phyloP scores from a whole-genome alignment of 2,113 vertebrate genomes.

The Petrocephalus microphthalmus region DNA sequence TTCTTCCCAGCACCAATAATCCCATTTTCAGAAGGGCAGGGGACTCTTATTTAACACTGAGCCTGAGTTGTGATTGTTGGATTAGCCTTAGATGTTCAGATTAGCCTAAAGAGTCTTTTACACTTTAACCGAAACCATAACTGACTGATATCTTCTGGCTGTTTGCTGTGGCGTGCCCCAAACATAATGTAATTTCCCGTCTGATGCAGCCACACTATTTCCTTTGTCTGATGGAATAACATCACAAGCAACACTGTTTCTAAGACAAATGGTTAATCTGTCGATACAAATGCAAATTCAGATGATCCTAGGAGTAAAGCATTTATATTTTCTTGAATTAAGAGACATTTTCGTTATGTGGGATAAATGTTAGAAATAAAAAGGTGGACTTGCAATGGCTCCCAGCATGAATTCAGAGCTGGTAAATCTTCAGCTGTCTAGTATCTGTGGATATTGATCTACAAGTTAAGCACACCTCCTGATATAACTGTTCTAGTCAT shows the following conservation, averaged over 20 bases:
- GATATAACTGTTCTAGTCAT: neutral
- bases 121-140: neutral
- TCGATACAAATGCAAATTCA: neutral
- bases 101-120: constrained; percentile 1
- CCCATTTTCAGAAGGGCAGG: neutral
- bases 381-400: neutral
- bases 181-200: neutral
- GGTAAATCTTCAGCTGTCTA: neutral
- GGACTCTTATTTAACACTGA: neutral
- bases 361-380: neutral
- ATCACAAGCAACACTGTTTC: neutral
- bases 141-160: neutral
- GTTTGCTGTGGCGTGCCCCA: neutral
- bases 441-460: neutral
- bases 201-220: neutral
- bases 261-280: neutral
- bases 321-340: neutral
- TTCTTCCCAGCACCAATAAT: neutral
- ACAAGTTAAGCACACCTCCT: neutral
- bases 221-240: neutral
- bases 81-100: neutral
- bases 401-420: neutral
- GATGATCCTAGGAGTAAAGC: neutral
- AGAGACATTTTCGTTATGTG: neutral
- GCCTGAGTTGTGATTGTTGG: neutral